These are phyloP conservation scores for Wiebesia pumilae DNA, from an alignment of 1,140 invertebrate species.

Conservation along the genomic window DNA sequence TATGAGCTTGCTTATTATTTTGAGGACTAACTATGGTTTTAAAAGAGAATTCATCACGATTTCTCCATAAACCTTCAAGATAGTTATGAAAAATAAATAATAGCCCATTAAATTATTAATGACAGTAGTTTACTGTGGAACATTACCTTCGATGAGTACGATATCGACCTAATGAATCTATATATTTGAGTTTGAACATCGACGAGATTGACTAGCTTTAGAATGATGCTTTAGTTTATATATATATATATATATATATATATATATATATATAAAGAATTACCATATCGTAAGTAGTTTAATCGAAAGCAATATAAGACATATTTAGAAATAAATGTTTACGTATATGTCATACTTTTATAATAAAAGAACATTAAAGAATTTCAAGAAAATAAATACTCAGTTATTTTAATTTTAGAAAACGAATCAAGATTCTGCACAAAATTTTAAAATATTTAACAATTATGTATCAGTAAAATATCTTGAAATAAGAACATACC, in stretches of 20 bases:
- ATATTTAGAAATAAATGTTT: background rate
- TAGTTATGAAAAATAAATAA: constrained; percentile 1
- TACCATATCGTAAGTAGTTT: background rate
- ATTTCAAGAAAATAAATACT: background rate
- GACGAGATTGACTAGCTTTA: background rate
- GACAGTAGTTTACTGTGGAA: constrained; percentile 1
- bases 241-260: too few relatives aligned
- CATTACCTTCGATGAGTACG: background rate
- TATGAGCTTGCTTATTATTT: too few relatives aligned
- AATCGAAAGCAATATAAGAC: background rate
- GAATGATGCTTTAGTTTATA: background rate
- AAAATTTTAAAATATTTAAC: too few relatives aligned
- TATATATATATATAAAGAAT: too few relatives aligned
- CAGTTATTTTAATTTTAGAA: too few relatives aligned
- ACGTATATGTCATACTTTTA: too few relatives aligned
- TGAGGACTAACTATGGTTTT: background rate
- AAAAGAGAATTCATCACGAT: constrained; percentile 9
- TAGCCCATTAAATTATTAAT: background rate
- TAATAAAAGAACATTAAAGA: background rate
- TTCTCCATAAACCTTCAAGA: background rate
- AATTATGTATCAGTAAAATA: too few relatives aligned
- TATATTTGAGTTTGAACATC: background rate
- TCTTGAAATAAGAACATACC: too few relatives aligned
- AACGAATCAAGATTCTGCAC: too few relatives aligned
- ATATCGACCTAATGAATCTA: constrained; percentile 1